phyloP scores from a whole-genome alignment of 1,140 invertebrate genomes.

The Macrosteles quadrilineatus region DNA sequence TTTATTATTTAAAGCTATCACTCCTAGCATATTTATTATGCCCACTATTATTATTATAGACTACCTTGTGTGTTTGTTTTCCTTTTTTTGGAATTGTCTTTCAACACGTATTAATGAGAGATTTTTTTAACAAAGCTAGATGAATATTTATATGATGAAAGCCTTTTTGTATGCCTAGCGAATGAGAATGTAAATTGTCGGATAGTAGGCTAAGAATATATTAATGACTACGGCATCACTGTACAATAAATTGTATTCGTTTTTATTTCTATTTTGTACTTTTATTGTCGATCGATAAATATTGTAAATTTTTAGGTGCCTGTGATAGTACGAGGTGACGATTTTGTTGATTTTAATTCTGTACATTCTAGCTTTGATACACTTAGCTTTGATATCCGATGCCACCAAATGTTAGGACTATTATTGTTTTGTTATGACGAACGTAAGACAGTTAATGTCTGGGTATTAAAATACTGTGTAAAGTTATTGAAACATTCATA shows the following conservation, averaged over 20 bases:
- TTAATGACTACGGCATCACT: constrained; percentile 17
- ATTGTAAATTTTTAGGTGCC: constrained; percentile 29
- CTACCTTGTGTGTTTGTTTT: constrained; percentile 1
- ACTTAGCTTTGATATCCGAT: constrained; percentile 11
- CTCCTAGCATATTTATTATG: neutral
- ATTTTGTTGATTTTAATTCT: constrained; percentile 29
- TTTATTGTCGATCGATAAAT: constrained; percentile 23
- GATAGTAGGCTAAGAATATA: constrained; percentile 10
- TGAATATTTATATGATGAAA: constrained; percentile 18
- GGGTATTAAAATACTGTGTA: constrained; percentile 10
- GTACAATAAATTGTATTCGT: constrained; percentile 21
- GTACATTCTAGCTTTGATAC: constrained; percentile 26
- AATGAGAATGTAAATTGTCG: constrained; percentile 4
- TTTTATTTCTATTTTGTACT: constrained; percentile 17
- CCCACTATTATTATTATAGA: neutral
- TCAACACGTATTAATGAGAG: constrained; percentile 26
- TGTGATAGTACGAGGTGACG: constrained; percentile 23
- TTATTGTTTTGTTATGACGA: constrained; percentile 19
- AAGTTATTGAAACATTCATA: constrained; percentile 26
- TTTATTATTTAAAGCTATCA: neutral
- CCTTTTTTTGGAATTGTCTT: constrained; percentile 25
- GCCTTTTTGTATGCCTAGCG: constrained; percentile 7
- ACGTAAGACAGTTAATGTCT: neutral
- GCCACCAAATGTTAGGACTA: constrained; percentile 21
- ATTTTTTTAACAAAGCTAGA: constrained; percentile 27